phyloP scores from a whole-genome alignment of 2,113 vertebrate genomes.

The Sinocyclocheilus grahami region DNA sequence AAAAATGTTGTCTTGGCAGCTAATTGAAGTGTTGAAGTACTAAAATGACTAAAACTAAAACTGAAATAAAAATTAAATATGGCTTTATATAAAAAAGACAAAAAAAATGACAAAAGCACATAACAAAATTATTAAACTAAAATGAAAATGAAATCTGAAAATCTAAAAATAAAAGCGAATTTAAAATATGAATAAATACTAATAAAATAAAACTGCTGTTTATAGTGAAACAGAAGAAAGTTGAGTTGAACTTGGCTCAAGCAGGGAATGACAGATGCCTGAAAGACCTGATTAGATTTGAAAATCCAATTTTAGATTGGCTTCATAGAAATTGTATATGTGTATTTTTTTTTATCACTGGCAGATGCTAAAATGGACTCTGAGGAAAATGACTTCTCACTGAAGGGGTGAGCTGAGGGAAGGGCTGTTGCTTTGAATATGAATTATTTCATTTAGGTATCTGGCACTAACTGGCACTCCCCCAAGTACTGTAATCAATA shows the following conservation, averaged over 20 bases:
- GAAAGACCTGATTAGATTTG: constrained; percentile 44
- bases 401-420: constrained; percentile 26
- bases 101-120: neutral
- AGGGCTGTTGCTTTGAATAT: constrained; percentile 42
- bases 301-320: constrained; percentile 48
- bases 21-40: neutral
- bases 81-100: neutral
- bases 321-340: constrained; percentile 13
- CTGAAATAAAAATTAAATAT: neutral
- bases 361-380: constrained; percentile 49
- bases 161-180: neutral
- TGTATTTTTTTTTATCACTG: constrained; percentile 23
- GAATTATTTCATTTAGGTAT: constrained; percentile 46
- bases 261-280: constrained; percentile 36
- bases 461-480: constrained; percentile 29
- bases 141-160: neutral
- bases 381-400: constrained; percentile 46
- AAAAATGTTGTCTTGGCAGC: neutral
- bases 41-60: neutral
- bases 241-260: constrained; percentile 25
- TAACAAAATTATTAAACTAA: neutral
- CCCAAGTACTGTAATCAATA: constrained; percentile 48
- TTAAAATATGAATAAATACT: neutral
- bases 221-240: constrained; percentile 20
- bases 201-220: neutral